These are phyloP conservation scores for Poecilus cupreus DNA, from an alignment of 2,888 invertebrate species.

Conservation along the genomic window DNA sequence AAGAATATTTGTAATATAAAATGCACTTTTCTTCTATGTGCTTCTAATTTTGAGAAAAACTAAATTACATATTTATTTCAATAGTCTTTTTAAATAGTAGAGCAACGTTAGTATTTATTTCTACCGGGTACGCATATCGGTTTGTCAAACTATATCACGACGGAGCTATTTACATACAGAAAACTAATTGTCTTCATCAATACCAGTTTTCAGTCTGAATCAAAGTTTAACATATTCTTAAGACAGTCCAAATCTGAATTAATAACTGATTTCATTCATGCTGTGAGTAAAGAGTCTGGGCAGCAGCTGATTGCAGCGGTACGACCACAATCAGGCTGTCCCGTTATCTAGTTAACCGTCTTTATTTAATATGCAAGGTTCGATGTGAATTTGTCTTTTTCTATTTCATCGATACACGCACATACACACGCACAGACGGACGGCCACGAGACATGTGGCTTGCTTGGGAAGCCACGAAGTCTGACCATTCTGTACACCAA, in stretches of 20 bases:
- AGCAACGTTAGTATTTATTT: too few species aligned
- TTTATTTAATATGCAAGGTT: conserved; percentile 65
- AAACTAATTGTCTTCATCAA: too few species aligned
- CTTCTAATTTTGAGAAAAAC: too few species aligned
- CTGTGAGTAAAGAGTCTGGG: background rate
- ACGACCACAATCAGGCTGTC: conserved; percentile 58
- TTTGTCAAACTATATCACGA: too few species aligned
- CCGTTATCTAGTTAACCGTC: conserved; percentile 65
- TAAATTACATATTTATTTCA: too few species aligned
- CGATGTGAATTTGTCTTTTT: conserved; percentile 64
- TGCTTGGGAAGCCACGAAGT: background rate
- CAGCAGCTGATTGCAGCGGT: conserved; percentile 47
- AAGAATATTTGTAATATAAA: too few species aligned
- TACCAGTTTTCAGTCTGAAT: too few species aligned
- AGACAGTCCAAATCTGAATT: background rate
- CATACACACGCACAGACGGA: background rate
- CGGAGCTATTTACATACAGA: too few species aligned
- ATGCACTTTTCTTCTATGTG: too few species aligned
- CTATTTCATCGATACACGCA: conserved; percentile 59
- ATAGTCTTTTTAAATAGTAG: too few species aligned
- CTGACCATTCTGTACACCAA: too few species aligned
- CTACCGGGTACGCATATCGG: too few species aligned
- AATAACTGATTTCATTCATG: conserved; percentile 31
- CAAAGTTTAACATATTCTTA: background rate
- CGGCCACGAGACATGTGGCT: conserved; percentile 1